Evolutionary conservation across 2,113 vertebrate genomes (phyloP), one percentile per base, ranked within the genome.

Genomic region (Istiophorus platypterus): DNA sequence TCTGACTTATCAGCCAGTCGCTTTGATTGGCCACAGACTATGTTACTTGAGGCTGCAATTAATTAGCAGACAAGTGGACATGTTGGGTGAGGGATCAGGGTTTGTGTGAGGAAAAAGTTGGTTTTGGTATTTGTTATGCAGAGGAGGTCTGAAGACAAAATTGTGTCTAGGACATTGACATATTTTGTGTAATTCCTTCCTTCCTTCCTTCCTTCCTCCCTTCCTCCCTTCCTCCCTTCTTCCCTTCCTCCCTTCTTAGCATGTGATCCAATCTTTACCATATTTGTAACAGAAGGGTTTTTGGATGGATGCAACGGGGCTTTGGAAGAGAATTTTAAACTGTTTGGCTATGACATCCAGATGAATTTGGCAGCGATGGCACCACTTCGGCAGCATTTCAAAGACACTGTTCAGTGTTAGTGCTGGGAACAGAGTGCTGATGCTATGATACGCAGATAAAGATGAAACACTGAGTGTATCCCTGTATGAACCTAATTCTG

Each of bases 1-100:
- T 80, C 63, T 85, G 79, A 88, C 68, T 92, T 81, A 89, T 91
- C 86, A 92, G 78, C 78, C 67, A 88, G 90, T 88, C 90, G 84
- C 57, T 81, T 59, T 86, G 86, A 92, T 91, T 92, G 78, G 89
- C 61, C 75, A 90, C 87, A 89, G 67, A 82, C 62, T 29, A 34
- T 67, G 67, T 65, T 78, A 80, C 51, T 72, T 59, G 10, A 80
- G 71, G 65, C 76, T 82, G 67, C 56, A 88, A 84, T 83, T 85
- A 81, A 84, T 78, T 69, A 64, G 57, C 7, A 57, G n/a, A n/a
- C n/a, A n/a, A n/a, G n/a, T n/a, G n/a, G n/a, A n/a, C n/a, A 37
- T 70, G 34, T n/a, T 75, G 62, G 39, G 5, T 59, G 64, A 72
- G 51, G 1, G 31, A 24, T 7, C 0, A 3, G 39, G 14, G 18